These are phyloP conservation scores for Sapajus apella DNA, from an alignment of 2,113 vertebrate genomes.

Conservation along the genomic window DNA sequence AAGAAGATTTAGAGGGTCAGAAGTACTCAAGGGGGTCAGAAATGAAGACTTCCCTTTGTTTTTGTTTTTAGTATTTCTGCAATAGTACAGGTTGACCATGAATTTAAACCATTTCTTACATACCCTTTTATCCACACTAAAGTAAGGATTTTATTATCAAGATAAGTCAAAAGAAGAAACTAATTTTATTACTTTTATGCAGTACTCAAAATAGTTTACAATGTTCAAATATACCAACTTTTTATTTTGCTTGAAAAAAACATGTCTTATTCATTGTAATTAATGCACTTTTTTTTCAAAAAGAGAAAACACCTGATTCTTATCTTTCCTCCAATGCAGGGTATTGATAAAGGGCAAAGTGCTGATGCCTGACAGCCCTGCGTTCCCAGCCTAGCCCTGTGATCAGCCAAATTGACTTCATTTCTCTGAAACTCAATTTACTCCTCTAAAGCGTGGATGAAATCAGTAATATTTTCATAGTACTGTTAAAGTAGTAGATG, in stretches of 20 bases:
- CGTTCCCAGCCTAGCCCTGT: neutral
- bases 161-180: neutral
- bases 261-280: neutral
- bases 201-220: neutral
- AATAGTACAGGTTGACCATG: neutral
- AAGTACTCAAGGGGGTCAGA: slow-evolving; percentile 10
- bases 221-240: neutral
- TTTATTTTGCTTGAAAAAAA: neutral
- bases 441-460: neutral
- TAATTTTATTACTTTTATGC: neutral
- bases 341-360: neutral
- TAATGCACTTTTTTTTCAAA: neutral
- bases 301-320: neutral
- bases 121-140: neutral
- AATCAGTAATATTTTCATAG: neutral
- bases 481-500: neutral
- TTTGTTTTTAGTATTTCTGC: slow-evolving; percentile 29
- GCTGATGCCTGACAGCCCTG: neutral
- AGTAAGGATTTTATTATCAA: neutral
- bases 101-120: neutral
- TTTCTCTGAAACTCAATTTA: neutral
- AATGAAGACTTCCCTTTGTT: slow-evolving; percentile 32
- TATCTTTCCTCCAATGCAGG: neutral
- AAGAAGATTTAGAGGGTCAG: slow-evolving; percentile 59
- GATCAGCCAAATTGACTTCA: neutral